Conservation (phyloP, 2,888 invertebrate species). For the Cylloceria caligata region DNA sequence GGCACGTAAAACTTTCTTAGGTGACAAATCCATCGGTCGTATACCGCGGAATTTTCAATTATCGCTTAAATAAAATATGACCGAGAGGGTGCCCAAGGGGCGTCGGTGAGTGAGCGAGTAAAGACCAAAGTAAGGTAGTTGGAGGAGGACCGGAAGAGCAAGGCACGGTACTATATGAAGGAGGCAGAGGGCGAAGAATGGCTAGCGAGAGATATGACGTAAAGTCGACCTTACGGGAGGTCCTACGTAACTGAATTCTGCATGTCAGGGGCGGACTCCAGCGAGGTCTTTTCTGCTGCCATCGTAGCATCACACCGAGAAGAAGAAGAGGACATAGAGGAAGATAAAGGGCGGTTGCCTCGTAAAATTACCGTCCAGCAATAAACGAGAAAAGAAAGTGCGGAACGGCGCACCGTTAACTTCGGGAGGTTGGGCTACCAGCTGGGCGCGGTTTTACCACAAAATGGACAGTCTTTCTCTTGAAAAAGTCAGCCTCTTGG, state of each 20-base stretch:
- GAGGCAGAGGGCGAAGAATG: constrained; percentile 30
- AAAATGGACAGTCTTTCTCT: constrained; percentile 48
- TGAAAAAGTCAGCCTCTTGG: constrained; percentile 31
- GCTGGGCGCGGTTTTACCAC: constrained; percentile 40
- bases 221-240: constrained; percentile 74
- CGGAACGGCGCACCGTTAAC: constrained; percentile 72
- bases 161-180: constrained; percentile 11
- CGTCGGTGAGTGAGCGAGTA: constrained; percentile 35
- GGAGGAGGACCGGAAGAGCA: constrained; percentile 34
- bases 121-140: constrained; percentile 10
- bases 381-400: constrained; percentile 72
- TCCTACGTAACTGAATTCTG: constrained; percentile 78
- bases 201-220: constrained; percentile 76
- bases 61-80: constrained; percentile 81
- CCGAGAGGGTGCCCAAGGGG: constrained; percentile 63
- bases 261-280: constrained; percentile 71
- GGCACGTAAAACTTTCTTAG: constrained; percentile 78
- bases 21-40: constrained; percentile 82
- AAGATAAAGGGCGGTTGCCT: constrained; percentile 63
- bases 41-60: constrained; percentile 82
- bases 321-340: constrained; percentile 19
- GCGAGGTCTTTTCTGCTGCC: constrained; percentile 54
- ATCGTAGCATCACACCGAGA: constrained; percentile 64
- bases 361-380: constrained; percentile 75
- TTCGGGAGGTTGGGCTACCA: constrained; percentile 54